Evolutionary conservation across 2,888 invertebrate species (phyloP), one percentile per base, ranked within the genome.

Genomic region (Phyllotreta striolata): DNA sequence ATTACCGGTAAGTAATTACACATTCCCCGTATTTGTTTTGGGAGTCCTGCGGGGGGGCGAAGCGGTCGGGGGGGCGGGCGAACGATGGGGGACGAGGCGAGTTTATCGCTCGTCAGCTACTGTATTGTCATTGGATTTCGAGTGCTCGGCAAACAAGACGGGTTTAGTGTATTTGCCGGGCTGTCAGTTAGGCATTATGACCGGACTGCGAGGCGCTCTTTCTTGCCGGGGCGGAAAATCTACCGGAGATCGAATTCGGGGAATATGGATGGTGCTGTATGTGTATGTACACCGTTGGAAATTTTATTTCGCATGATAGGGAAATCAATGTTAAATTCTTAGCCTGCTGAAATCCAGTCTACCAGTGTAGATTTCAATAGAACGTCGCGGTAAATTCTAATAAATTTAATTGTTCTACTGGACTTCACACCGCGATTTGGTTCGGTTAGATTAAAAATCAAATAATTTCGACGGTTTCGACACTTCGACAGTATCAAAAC

Each of bases 111-210:
- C 71, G 69, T 70, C 70, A 77, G 80, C 81, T 81, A 80, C 81
- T 80, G 81, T 81, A 81, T 81, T 81, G 81, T 81, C 80, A 77
- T 80, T 79, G 80, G 79, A 79, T 79, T 77, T 81, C 72, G 76
- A 81, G 81, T 81, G 81, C 78, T 80, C 70, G 74, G 80, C 78
- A 79, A 81, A 81, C 80, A 81, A 54, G 74, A 76, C 74, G 73
- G 76, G 76, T 76, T 76, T 76, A 76, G 79, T 77, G 77, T 80
- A 79, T 80, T 80, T 80, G 75, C 78, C 77, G 73, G 77, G 73
- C 79, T 78, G 78, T 78, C 78, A 78, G 78, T 75, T 73, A 76
- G 76, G 57, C 57, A 57, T 54, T 38, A 46, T 57, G 56, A 56
- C 64, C 56, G 8, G 47, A 51, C 58, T 51, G 24, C 7, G 10